phyloP scores from a whole-genome alignment of 2,797 vertebrate genomes.

The Diplodus puntazzo region DNA sequence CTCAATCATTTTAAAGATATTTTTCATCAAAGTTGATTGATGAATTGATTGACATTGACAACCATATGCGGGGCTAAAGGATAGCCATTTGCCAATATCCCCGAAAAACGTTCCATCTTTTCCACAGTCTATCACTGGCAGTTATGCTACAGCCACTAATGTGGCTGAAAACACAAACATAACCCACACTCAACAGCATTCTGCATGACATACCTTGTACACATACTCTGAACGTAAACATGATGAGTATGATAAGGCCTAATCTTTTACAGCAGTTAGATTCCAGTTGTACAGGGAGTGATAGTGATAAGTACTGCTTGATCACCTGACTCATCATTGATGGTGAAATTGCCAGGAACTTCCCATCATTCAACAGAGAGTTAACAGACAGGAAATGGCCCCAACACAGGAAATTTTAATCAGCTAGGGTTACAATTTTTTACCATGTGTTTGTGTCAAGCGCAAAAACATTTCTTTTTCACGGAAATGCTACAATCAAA shows the following conservation, averaged over 20 bases:
- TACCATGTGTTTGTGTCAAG: not conserved
- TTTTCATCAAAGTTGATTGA: not conserved
- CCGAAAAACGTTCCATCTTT: too few relatives aligned
- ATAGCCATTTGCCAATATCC: too few relatives aligned
- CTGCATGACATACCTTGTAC: not conserved
- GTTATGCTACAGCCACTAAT: too few relatives aligned
- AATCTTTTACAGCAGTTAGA: not conserved
- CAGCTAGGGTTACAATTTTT: not conserved
- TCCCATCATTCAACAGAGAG: not conserved
- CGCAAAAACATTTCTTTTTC: not conserved
- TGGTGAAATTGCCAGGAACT: not conserved
- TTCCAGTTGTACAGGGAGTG: not conserved
- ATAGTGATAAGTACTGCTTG: not conserved
- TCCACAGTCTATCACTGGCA: too few relatives aligned
- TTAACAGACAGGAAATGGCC: constrained; percentile 7
- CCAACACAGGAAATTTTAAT: not conserved
- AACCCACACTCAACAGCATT: not conserved
- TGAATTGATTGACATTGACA: not conserved
- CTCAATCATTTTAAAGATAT: not conserved
- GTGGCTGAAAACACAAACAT: not conserved
- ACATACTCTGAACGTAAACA: not conserved
- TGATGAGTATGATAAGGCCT: not conserved
- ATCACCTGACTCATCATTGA: not conserved
- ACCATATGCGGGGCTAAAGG: too few relatives aligned
- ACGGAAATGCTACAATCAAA: not conserved